Evolutionary conservation across 2,888 invertebrate species (phyloP).

Genomic region (Torymus texanus): DNA sequence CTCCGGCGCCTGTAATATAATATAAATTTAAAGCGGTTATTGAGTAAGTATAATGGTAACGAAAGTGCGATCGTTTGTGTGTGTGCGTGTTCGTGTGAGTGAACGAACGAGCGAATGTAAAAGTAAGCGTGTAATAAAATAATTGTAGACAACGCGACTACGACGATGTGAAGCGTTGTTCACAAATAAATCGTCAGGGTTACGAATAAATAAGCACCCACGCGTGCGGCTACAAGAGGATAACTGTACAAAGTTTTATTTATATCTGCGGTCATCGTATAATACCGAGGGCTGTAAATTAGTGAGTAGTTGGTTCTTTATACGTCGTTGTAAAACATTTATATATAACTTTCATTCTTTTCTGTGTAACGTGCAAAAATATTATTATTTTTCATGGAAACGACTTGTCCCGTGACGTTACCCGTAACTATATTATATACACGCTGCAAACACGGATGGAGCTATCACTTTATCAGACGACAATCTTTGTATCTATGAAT

Average conservation of each 20-base stretch:
- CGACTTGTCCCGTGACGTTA: constrained; percentile 26
- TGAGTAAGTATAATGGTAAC: no score
- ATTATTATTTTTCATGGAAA: constrained; percentile 15
- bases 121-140: not conserved
- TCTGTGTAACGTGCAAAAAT: constrained; percentile 17
- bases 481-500: no score
- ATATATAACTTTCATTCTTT: not conserved
- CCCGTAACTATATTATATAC: constrained; percentile 20
- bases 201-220: not conserved
- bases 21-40: no score
- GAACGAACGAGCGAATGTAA: no score
- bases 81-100: no score
- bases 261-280: not conserved
- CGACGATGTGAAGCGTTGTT: not conserved
- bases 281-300: not conserved
- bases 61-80: no score
- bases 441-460: not conserved
- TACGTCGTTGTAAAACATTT: not conserved
- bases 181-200: not conserved
- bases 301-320: constrained; percentile 17
- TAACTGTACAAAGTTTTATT: constrained; percentile 54
- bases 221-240: constrained; percentile 7
- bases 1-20: constrained; percentile 42
- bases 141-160: constrained; percentile 13
- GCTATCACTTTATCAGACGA: no score